These are phyloP conservation scores for Drosophila nigromelanica DNA, from an alignment of 1,140 invertebrate species.

Conservation along the genomic window DNA sequence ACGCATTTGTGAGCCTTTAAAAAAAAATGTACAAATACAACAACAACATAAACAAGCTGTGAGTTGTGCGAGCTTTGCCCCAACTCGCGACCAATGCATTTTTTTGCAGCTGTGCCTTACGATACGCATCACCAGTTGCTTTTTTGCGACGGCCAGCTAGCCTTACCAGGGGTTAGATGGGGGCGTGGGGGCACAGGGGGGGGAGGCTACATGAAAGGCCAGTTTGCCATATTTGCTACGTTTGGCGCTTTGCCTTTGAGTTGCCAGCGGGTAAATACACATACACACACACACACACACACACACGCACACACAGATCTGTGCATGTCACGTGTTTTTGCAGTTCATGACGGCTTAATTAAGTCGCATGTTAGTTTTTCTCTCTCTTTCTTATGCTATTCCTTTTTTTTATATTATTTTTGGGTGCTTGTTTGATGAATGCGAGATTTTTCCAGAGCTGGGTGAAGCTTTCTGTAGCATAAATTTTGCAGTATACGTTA, in stretches of 20 bases:
- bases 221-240: constrained; percentile 42
- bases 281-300: not conserved
- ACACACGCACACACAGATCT: constrained; percentile 4
- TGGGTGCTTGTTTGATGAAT: constrained; percentile 4
- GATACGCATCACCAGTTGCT: constrained; percentile 64
- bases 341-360: constrained; percentile 69
- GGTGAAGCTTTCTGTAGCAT: constrained; percentile 18
- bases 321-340: constrained; percentile 61
- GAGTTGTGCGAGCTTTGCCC: not conserved
- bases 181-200: not conserved
- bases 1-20: constrained; percentile 35
- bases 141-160: constrained; percentile 26
- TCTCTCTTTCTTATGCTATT: constrained; percentile 8
- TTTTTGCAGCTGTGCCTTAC: constrained; percentile 32
- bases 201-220: constrained; percentile 40
- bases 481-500: constrained; percentile 56
- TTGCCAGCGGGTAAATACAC: constrained; percentile 35
- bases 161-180: not conserved
- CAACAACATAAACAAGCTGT: constrained; percentile 5
- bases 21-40: constrained; percentile 13
- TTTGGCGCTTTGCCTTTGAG: constrained; percentile 60
- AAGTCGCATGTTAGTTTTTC: constrained; percentile 55
- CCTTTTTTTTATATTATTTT: not conserved
- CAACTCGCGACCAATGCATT: constrained; percentile 21
- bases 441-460: constrained; percentile 11